Percentiles rank a stretch among this genome's conserved stretches.
phyloP scores from a whole-genome alignment of 1,140 invertebrate genomes.

The Diorhabda elongata region DNA sequence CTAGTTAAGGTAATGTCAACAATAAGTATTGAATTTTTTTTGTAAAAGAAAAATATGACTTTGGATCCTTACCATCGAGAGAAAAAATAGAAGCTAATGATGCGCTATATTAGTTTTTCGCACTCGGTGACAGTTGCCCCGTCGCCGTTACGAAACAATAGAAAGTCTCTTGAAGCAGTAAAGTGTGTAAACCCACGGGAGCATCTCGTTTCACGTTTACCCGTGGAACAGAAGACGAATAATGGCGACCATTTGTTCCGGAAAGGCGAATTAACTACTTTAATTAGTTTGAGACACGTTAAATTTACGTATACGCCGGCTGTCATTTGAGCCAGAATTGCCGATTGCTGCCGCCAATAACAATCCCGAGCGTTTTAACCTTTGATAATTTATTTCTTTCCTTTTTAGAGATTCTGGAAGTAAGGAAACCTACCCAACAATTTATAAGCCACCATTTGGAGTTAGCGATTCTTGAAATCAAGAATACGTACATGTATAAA shows the following conservation, averaged over 20 bases:
- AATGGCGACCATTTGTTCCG: constrained; percentile 43
- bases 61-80: too few species aligned
- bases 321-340: constrained; percentile 39
- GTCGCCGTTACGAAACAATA: constrained; percentile 12
- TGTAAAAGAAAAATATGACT: too few species aligned
- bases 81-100: too few species aligned
- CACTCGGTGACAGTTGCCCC: constrained; percentile 9
- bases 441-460: neutral
- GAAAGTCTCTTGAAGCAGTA: constrained; percentile 7
- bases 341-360: constrained; percentile 31
- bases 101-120: constrained; percentile 3
- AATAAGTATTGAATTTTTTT: too few species aligned
- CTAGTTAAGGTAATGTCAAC: neutral
- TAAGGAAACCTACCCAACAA: constrained; percentile 11
- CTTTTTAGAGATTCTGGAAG: constrained; percentile 1
- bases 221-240: constrained; percentile 32
- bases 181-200: constrained; percentile 13
- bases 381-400: constrained; percentile 21
- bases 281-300: constrained; percentile 48
- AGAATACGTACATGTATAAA: too few species aligned
- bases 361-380: constrained; percentile 16
- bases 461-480: too few species aligned
- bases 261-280: constrained; percentile 46
- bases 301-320: constrained; percentile 42
- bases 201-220: constrained; percentile 10